Evolutionary conservation across 1,140 invertebrate genomes (phyloP).

Genomic region (Pachypsylla venusta): DNA sequence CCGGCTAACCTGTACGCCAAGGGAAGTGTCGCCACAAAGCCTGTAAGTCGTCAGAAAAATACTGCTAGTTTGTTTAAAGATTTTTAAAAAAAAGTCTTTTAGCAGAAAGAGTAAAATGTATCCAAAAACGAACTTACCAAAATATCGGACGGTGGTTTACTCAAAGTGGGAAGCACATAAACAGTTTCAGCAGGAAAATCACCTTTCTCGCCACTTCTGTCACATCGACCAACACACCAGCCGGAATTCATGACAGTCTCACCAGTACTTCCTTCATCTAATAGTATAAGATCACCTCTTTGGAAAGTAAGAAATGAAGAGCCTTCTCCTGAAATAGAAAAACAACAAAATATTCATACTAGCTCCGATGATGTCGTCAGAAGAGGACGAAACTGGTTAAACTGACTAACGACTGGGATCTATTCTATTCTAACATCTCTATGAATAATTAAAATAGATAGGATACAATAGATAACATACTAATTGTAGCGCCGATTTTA

Average conservation of each 20-base stretch:
- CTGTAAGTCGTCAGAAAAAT: no score
- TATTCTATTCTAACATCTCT: no score
- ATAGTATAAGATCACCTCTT: conserved; percentile 88
- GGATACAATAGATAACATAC: no score
- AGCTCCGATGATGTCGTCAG: no score
- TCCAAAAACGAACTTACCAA: conserved; percentile 35
- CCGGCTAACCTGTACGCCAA: no score
- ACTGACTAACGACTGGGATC: no score
- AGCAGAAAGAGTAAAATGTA: conserved; percentile 4
- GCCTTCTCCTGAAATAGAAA: conserved; percentile 47
- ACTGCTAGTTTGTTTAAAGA: no score
- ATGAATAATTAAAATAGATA: no score
- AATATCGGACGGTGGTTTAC: conserved; percentile 84
- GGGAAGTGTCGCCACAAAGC: no score
- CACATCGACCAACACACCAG: conserved; percentile 83
- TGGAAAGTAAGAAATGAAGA: conserved; percentile 80
- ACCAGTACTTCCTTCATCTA: conserved; percentile 86
- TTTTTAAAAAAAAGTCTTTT: no score
- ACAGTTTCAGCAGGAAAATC: conserved; percentile 95
- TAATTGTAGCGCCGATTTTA: no score
- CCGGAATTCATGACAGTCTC: conserved; percentile 87
- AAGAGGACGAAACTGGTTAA: no score
- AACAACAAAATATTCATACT: conserved; percentile 7
- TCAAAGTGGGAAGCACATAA: conserved; percentile 87
- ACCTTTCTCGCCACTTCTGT: conserved; percentile 72